Base-by-base conservation (phyloP, 35 echinoderm and acorn worm species). In the Amphiura filiformis region DNA sequence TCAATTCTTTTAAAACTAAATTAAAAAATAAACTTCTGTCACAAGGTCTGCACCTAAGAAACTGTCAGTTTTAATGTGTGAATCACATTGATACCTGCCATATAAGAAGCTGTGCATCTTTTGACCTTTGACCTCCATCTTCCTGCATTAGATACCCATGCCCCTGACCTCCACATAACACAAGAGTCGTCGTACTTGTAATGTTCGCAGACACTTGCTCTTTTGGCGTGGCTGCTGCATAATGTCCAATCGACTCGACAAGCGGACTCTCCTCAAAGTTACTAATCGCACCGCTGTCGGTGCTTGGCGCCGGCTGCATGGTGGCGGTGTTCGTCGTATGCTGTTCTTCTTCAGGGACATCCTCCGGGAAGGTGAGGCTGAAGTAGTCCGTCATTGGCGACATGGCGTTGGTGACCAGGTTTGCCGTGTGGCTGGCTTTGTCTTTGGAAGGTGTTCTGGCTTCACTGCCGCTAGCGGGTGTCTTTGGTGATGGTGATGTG, bases 341-440 rank as follows among this genome's bases (percentile, higher is more conserved):
- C 35, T 81, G 36, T 75, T 82, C 56, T 4, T 76, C 80, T 18
- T 82, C 52, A n/a, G 40, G 17, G 33, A 49, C 76, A 0, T 39
- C 88, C 20, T 94, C 93, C 57, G 92, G 75, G 28, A 90, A 91
- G 47, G 96, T 92, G 31, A 99, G 79, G 33, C 82, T 89, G 86
- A 99, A 91, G 82, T 94, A 94, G 47, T 99, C 96, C 31, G 87
- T 91, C 95, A 97, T 97, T 0, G 95, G 95, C 18, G 95, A 97
- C 95, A 97, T 97, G 39, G 95, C 91, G 0, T 88, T 87, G 35
- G 88, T 93, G 84, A 97, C 91, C 13, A 87, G 88, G 34, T 97
- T 90, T 0, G 91, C 77, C 0, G 91, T 84, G 22, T 97, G 92
- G n/a, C 88, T 56, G 39, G 91, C 78, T 61, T 97, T 97, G 64